phyloP scores from a whole-genome alignment of 2,113 vertebrate genomes.

The Coregonus clupeaformis region DNA sequence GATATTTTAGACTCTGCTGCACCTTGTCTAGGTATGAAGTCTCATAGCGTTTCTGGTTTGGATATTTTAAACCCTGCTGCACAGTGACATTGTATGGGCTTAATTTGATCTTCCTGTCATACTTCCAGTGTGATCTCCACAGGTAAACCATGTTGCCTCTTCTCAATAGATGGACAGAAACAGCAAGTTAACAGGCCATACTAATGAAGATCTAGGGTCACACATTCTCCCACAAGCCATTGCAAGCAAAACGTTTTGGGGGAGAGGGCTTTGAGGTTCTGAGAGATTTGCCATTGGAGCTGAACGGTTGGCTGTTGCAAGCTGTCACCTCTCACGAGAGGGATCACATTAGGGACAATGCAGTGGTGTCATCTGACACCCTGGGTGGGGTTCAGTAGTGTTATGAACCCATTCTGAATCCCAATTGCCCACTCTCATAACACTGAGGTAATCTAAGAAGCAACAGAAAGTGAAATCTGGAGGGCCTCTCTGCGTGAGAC shows the following conservation, averaged over 20 bases:
- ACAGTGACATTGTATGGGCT: constrained; percentile 34
- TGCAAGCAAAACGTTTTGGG: constrained; percentile 58
- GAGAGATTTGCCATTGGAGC: constrained; percentile 65
- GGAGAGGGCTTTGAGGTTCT: constrained; percentile 51
- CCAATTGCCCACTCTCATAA: constrained; percentile 40
- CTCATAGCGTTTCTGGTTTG: constrained; percentile 4
- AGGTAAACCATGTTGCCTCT: constrained; percentile 42
- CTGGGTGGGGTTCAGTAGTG: constrained; percentile 47
- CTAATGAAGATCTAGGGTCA: constrained; percentile 56
- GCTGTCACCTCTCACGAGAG: constrained; percentile 46
- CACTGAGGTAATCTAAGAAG: constrained; percentile 52
- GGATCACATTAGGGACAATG: constrained; percentile 46
- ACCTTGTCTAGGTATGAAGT: background rate
- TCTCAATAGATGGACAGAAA: constrained; percentile 66
- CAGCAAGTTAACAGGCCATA: constrained; percentile 60
- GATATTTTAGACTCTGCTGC: no score
- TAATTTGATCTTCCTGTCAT: constrained; percentile 47
- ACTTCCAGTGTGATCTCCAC: constrained; percentile 44
- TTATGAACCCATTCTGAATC: background rate
- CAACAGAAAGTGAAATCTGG: constrained; percentile 31
- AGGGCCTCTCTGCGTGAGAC: constrained; percentile 40
- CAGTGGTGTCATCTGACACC: constrained; percentile 55
- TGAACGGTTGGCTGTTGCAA: constrained; percentile 57
- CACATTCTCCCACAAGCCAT: constrained; percentile 52
- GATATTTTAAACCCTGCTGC: constrained; percentile 33